Evolutionary conservation across 2,113 vertebrate species (phyloP), one percentile per base, ranked within the genome.

Genomic region (Saccopteryx bilineata): DNA sequence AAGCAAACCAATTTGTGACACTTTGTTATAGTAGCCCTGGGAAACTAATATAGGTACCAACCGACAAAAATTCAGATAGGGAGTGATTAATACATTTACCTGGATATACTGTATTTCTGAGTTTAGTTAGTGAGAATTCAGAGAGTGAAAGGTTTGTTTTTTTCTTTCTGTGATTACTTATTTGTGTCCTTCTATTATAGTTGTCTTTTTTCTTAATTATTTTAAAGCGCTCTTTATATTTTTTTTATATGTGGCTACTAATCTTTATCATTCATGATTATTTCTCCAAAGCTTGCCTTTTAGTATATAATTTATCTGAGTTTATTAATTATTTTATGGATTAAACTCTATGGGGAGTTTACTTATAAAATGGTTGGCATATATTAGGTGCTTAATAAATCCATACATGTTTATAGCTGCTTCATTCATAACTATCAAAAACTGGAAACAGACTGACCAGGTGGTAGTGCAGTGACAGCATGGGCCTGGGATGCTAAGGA

Each of bases 321-420:
- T 79, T 69, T 31, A 5, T 21, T 90, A 48, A 31, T 94, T 94
- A 75, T 58, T 81, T 94, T 52, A 92, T 2, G 31, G 39, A 82
- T 86, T 72, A 80, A 72, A 23, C 26, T 61, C 69, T 88, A 39
- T 50, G 14, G 31, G 33, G 28, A 93, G 68, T 63, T 85, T 76
- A 91, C 48, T 17, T 81, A 72, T 61, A 18, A 56, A 93, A 96
- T 4, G 58, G 5, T 54, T 84, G 69, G 28, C 31, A 85, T 82
- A 80, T 76, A 60, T 79, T n/a, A 93, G 21, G 81, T 78, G 31
- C 52, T 95, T 72, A 94, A 90, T 79, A 94, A 92, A 92, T 63
- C 3, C 5, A 78, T 24, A 31, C 84, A 79, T 87, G 50, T 69
- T 93, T 91, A 93, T 18, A 87, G n/a, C 28, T 81, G 46, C 31